Conservation (phyloP, 1,140 invertebrate species). For the Panulirus ornatus region DNA sequence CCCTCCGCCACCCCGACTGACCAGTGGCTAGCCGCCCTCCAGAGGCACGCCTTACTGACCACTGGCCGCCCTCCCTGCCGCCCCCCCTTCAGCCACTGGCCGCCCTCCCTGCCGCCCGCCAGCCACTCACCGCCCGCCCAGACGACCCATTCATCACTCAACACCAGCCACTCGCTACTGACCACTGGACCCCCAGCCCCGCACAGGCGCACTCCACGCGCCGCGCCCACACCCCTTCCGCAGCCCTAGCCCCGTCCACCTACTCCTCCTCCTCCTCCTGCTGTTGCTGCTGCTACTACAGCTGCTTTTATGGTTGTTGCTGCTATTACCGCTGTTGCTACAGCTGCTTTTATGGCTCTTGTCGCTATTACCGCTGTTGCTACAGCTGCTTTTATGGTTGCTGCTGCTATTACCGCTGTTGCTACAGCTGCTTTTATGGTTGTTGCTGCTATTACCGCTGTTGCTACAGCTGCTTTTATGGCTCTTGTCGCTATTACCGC, state of each 20-base stretch:
- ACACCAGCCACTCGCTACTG: conserved; percentile 16
- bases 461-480: background rate
- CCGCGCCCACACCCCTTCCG: background rate
- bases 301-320: background rate
- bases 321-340: background rate
- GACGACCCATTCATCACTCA: background rate
- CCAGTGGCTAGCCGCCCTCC: conserved; percentile 22
- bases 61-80: background rate
- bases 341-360: background rate
- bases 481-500: background rate
- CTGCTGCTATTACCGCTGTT: background rate
- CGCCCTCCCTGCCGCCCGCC: background rate
- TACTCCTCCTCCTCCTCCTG: background rate
- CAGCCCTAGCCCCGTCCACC: background rate
- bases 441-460: background rate
- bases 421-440: background rate
- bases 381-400: background rate
- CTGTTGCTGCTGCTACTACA: background rate
- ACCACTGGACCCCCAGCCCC: conserved; percentile 20
- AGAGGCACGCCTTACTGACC: conserved; percentile 9
- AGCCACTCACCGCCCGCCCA: conserved; percentile 16
- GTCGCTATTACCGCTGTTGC: background rate
- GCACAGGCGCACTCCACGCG: conserved; percentile 25
- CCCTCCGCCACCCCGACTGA: background rate
- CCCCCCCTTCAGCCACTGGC: background rate